A percentile compares a stretch with the other conserved stretches of the same genome.
phyloP scores from a whole-genome alignment of 2,888 invertebrate species.

The Apeira syringaria region DNA sequence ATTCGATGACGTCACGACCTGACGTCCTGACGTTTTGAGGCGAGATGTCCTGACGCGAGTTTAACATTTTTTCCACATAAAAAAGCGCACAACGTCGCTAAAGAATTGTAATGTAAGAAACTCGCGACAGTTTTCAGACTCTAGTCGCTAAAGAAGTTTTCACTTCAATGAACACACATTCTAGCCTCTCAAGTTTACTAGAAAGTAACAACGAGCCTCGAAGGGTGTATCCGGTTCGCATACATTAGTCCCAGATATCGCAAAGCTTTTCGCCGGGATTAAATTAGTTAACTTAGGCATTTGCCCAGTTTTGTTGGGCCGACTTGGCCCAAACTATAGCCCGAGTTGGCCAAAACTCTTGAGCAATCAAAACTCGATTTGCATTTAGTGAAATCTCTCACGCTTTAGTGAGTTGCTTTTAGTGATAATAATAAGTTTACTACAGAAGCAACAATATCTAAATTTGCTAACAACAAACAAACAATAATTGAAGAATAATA shows the following conservation, averaged over 20 bases:
- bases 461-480: too few species aligned
- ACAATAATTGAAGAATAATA: too few species aligned
- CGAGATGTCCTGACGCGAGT: too few species aligned
- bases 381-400: constrained; percentile 24
- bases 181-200: constrained; percentile 33
- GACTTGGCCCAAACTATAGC: constrained; percentile 11
- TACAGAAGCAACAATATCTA: too few species aligned
- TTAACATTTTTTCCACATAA: too few species aligned
- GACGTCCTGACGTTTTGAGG: too few species aligned
- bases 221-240: constrained; percentile 72
- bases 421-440: constrained; percentile 13
- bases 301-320: constrained; percentile 45
- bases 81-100: too few species aligned
- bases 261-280: constrained; percentile 73
- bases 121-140: too few species aligned
- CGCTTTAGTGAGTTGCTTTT: constrained; percentile 10
- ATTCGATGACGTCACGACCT: too few species aligned
- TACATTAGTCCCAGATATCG: constrained; percentile 79
- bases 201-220: constrained; percentile 36
- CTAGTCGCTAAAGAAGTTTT: too few species aligned
- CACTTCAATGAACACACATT: too few species aligned
- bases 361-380: constrained; percentile 26
- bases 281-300: constrained; percentile 70
- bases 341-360: constrained; percentile 18
- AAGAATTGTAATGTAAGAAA: too few species aligned